phyloP scores from a whole-genome alignment of 2,888 invertebrate genomes.

The Sarcophaga caerulescens region DNA sequence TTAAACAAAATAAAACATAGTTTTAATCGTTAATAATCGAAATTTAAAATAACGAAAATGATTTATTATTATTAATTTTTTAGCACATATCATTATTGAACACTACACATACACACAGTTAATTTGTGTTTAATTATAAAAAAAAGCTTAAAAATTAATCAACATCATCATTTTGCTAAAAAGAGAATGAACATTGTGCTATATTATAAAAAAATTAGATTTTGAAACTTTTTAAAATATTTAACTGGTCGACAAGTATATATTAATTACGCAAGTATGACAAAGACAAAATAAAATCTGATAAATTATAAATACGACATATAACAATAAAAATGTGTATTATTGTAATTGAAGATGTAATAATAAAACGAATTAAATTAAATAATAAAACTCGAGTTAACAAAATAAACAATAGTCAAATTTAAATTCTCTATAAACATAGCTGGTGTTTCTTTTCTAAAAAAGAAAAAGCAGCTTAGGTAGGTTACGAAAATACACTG shows the following conservation, averaged over 20 bases:
- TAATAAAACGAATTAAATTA: slow-evolving; percentile 11
- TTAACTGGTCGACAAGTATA: neutral
- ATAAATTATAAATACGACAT: slow-evolving; percentile 40
- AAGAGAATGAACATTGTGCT: slow-evolving; percentile 9
- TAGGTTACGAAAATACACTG: too few relatives aligned
- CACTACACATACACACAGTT: slow-evolving; percentile 16
- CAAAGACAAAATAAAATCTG: neutral
- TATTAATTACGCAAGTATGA: neutral
- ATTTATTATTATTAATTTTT: slow-evolving; percentile 33
- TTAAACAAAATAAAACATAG: slow-evolving; percentile 3
- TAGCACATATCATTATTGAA: slow-evolving; percentile 60
- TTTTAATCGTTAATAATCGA: too few relatives aligned
- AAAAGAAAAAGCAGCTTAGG: too few relatives aligned
- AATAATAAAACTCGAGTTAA: neutral
- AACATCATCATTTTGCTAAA: slow-evolving; percentile 38
- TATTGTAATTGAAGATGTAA: slow-evolving; percentile 16
- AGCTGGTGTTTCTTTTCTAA: too few relatives aligned
- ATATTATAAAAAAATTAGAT: neutral
- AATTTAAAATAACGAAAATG: slow-evolving; percentile 14
- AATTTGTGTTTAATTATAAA: slow-evolving; percentile 50
- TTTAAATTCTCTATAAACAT: neutral
- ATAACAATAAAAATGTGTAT: slow-evolving; percentile 53
- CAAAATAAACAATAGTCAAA: neutral
- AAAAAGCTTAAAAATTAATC: slow-evolving; percentile 49
- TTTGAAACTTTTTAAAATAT: slow-evolving; percentile 4